Evolutionary conservation across 2,113 vertebrate genomes (phyloP).

Genomic region (Spizaetus ornatus): DNA sequence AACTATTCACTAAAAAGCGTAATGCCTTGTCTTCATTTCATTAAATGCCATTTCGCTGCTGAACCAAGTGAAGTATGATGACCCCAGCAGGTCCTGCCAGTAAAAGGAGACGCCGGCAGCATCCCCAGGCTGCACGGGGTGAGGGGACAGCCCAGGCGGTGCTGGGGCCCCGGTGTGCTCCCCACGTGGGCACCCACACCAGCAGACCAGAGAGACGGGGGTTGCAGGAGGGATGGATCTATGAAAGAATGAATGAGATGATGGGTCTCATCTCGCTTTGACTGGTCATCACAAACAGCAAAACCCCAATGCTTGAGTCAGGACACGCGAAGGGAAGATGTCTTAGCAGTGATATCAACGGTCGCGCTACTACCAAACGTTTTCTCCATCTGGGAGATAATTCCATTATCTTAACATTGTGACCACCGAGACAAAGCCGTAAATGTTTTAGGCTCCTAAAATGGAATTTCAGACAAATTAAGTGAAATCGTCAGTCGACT

Average conservation of each 20-base stretch:
- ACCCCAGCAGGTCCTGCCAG: neutral
- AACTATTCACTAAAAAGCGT: neutral
- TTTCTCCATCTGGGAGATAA: neutral
- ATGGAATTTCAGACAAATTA: neutral
- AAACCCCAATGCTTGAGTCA: neutral
- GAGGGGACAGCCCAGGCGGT: rapidly evolving
- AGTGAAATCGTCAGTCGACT: neutral
- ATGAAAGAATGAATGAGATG: neutral
- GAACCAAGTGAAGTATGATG: rapidly evolving
- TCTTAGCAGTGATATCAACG: too few relatives aligned
- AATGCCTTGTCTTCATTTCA: neutral
- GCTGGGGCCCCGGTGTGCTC: too few relatives aligned
- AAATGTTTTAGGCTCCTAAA: neutral
- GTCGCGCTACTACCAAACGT: too few relatives aligned
- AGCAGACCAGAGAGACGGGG: neutral
- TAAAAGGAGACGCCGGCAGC: neutral
- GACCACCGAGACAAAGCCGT: neutral
- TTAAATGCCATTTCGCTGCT: neutral
- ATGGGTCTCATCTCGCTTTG: neutral
- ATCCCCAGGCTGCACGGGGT: rapidly evolving
- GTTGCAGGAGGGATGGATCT: neutral
- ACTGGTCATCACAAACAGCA: too few relatives aligned
- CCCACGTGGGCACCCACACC: rapidly evolving
- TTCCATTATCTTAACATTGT: too few relatives aligned
- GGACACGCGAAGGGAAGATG: neutral